Evolutionary conservation across 1,140 invertebrate species (phyloP).

Genomic region (Chironomus tepperi): DNA sequence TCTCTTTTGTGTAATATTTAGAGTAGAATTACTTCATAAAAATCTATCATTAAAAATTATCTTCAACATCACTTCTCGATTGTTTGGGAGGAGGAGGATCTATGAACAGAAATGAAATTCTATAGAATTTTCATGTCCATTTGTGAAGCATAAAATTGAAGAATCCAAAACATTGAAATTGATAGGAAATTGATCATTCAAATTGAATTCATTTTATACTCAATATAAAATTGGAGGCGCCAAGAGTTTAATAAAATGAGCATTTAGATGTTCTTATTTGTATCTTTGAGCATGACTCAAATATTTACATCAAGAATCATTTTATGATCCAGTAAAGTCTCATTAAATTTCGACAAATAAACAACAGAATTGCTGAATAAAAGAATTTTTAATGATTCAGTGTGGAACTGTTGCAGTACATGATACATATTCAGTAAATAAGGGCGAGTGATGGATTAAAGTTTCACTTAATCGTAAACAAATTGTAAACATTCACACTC

Average conservation of each 20-base stretch:
- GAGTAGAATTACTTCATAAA: neutral
- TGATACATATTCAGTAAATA: neutral
- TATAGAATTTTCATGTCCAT: neutral
- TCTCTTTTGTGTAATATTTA: neutral
- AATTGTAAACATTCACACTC: neutral
- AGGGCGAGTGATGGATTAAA: neutral
- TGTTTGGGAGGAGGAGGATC: too few relatives aligned
- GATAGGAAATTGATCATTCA: neutral
- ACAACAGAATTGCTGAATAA: too few relatives aligned
- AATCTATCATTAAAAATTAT: constrained; percentile 10
- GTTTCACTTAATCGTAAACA: constrained; percentile 2
- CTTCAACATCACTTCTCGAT: neutral
- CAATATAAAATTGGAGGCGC: neutral
- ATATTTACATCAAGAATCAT: neutral
- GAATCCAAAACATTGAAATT: neutral
- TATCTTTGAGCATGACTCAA: neutral
- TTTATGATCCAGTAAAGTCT: neutral
- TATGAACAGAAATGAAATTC: neutral
- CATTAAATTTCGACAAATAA: neutral
- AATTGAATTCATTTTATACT: neutral
- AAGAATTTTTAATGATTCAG: neutral
- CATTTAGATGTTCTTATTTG: neutral
- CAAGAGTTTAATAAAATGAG: neutral
- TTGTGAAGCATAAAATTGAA: too few relatives aligned
- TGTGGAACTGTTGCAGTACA: neutral